phyloP scores from a whole-genome alignment of 2,797 vertebrate species.

The Ceyx erithaca region DNA sequence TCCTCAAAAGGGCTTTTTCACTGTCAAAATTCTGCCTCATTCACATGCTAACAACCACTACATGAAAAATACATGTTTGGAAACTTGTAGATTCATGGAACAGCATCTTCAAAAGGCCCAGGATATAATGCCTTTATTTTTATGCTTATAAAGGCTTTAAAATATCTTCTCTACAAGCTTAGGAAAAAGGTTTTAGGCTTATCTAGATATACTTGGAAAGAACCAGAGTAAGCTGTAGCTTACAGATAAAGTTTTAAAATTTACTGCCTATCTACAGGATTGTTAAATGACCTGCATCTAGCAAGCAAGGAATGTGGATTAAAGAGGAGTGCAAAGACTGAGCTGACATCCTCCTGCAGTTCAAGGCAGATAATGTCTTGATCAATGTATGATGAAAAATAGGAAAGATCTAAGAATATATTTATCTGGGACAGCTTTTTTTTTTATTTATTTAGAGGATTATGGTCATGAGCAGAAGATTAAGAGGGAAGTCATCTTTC shows the following conservation, averaged over 20 bases:
- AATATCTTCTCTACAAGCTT: neutral
- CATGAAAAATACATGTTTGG: neutral
- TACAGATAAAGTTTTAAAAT: constrained; percentile 45
- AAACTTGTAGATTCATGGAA: neutral
- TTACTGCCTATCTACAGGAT: neutral
- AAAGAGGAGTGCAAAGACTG: constrained; percentile 36
- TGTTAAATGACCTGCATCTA: constrained; percentile 39
- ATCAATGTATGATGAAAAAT: neutral
- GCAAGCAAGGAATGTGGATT: constrained; percentile 46
- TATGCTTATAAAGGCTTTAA: neutral
- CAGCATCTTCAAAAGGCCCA: neutral
- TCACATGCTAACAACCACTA: neutral
- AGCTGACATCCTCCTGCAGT: constrained; percentile 18
- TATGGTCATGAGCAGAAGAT: constrained; percentile 6
- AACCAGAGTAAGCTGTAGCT: constrained; percentile 24
- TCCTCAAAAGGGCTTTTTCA: neutral
- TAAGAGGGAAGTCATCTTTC: constrained; percentile 12
- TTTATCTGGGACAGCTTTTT: constrained; percentile 40
- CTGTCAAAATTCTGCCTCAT: neutral
- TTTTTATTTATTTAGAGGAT: constrained; percentile 51
- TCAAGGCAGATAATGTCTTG: constrained; percentile 23
- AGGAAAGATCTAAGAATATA: constrained; percentile 45
- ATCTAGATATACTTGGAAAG: constrained; percentile 3
- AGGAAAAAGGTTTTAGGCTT: constrained; percentile 14
- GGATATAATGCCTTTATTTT: neutral